A percentile compares a stretch with the other conserved stretches of the same genome.
phyloP scores from a whole-genome alignment of 1,140 invertebrate genomes.

The Zaprionus tsacasi region DNA sequence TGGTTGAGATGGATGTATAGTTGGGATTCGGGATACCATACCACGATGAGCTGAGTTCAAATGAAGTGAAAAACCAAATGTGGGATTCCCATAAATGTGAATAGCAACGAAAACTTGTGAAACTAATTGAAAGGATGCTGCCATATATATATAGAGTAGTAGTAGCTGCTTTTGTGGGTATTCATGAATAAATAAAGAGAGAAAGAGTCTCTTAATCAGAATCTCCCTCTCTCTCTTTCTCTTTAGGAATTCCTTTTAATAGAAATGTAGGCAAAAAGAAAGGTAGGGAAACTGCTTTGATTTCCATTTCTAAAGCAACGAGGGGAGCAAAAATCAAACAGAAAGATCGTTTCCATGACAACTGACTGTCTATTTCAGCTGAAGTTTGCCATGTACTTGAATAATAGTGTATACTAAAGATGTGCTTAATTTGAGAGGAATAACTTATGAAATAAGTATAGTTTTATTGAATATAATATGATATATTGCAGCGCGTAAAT shows the following conservation, averaged over 20 bases:
- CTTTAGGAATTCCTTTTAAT: not conserved
- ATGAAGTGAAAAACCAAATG: slow-evolving; percentile 18
- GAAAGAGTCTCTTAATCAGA: not conserved
- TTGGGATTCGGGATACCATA: not conserved
- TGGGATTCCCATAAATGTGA: slow-evolving; percentile 10
- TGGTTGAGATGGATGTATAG: not conserved
- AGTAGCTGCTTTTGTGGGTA: not conserved
- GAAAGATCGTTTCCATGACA: not conserved
- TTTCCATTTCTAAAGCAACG: too few species aligned
- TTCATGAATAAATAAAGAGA: not conserved
- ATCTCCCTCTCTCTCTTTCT: not conserved
- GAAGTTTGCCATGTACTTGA: not conserved
- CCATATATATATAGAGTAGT: not conserved
- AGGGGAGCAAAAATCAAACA: not conserved
- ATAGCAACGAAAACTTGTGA: not conserved
- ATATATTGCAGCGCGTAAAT: too few species aligned
- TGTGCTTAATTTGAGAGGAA: not conserved
- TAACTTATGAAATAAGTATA: not conserved
- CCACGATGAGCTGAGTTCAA: not conserved
- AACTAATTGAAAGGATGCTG: slow-evolving; percentile 8
- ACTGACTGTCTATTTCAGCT: not conserved
- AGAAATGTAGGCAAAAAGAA: not conserved
- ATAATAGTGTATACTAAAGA: not conserved
- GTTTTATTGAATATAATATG: not conserved
- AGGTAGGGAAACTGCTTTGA: too few species aligned